Percentiles rank a stretch among this genome's conserved stretches.
Conservation (phyloP, 2,888 invertebrate species). For the Temnothorax ravouxi region DNA sequence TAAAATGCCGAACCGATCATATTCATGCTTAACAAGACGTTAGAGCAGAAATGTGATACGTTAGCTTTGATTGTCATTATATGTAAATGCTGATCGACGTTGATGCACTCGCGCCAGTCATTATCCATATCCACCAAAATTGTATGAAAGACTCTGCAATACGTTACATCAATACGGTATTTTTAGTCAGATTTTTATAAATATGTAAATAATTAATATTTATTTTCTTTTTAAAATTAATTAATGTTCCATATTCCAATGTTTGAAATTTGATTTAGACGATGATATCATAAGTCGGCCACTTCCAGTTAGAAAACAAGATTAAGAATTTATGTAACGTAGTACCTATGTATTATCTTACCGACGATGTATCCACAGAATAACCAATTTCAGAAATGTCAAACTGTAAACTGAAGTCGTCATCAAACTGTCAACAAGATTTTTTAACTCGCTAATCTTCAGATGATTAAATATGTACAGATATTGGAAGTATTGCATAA, state of each 20-base stretch:
- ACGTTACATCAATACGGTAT: no score
- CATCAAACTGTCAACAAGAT: conserved; percentile 46
- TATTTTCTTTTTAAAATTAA: no score
- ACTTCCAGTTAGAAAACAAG: no score
- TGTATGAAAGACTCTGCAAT: conserved; percentile 30
- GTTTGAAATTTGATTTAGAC: no score
- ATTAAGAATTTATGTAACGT: no score
- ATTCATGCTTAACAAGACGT: no score
- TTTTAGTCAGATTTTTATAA: no score
- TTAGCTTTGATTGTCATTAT: conserved; percentile 23
- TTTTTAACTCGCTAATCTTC: not conserved
- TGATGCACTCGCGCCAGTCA: conserved; percentile 36
- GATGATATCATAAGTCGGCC: not conserved
- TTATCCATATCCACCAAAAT: conserved; percentile 8
- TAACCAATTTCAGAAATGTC: conserved; percentile 34
- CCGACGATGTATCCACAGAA: conserved; percentile 51
- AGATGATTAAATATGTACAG: conserved; percentile 4
- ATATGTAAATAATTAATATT: no score
- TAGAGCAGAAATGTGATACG: not conserved
- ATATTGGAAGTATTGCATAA: conserved; percentile 35
- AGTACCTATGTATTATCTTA: conserved; percentile 31
- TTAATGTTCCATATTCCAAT: not conserved
- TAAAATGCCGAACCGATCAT: not conserved
- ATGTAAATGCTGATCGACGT: not conserved
- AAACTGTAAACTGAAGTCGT: not conserved